Percentiles rank a stretch among this genome's conserved stretches.
These are phyloP conservation scores for Branchellion lobata DNA, from an alignment of 2,888 invertebrate genomes.

Conservation along the genomic window DNA sequence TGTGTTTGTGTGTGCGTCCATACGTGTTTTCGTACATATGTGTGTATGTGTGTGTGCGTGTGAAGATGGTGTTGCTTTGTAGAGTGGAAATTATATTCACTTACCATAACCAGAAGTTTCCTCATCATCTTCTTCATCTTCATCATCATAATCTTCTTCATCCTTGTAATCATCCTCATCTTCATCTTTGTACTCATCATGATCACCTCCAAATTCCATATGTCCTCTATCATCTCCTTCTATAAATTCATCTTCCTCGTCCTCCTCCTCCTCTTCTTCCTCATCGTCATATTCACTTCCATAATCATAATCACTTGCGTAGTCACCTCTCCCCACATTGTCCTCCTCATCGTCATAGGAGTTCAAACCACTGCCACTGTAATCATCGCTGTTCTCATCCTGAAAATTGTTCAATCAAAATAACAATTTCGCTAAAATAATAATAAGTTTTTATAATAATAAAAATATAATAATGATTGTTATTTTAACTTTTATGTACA, in stretches of 20 bases:
- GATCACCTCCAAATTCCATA: constrained; percentile 11
- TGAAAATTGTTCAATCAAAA: not conserved
- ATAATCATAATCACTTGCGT: not conserved
- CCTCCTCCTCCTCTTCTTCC: not conserved
- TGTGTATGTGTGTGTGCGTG: no score
- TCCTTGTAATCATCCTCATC: constrained; percentile 29
- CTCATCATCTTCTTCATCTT: constrained; percentile 50
- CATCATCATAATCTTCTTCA: constrained; percentile 35
- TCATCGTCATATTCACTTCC: not conserved
- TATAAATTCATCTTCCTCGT: not conserved
- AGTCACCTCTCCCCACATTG: not conserved
- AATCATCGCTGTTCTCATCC: not conserved
- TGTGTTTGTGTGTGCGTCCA: no score
- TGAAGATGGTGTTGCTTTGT: no score
- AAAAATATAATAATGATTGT: no score
- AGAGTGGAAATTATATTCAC: no score
- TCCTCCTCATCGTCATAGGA: not conserved
- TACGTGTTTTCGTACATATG: no score
- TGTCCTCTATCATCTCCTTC: constrained; percentile 1
- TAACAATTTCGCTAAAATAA: not conserved
- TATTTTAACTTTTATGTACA: no score
- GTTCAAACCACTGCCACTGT: not conserved
- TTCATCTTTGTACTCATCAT: constrained; percentile 24
- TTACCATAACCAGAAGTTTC: not conserved
- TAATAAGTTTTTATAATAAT: no score